Conservation (phyloP, 1,140 invertebrate species). For the Papilio polytes region DNA sequence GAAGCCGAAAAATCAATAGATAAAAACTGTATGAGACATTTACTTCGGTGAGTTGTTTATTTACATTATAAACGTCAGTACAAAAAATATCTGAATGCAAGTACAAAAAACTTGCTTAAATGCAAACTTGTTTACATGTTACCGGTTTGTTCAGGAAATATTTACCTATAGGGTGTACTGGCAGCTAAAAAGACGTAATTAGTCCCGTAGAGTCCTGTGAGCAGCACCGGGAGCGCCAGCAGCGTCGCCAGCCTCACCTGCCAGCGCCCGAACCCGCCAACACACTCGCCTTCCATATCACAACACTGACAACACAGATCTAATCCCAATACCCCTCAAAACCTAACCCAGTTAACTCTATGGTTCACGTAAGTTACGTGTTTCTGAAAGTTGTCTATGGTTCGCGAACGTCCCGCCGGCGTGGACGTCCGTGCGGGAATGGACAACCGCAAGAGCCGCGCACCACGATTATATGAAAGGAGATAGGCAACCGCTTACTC, state of each 20-base stretch:
- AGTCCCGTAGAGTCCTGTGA: slow-evolving; percentile 85
- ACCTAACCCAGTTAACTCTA: not conserved
- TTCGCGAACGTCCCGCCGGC: slow-evolving; percentile 52
- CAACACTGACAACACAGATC: not conserved
- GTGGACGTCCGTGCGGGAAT: slow-evolving; percentile 52
- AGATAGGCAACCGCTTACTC: slow-evolving; percentile 49
- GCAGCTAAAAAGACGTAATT: slow-evolving; percentile 87
- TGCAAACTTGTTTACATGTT: slow-evolving; percentile 1
- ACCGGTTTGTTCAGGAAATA: slow-evolving; percentile 10
- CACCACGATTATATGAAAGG: slow-evolving; percentile 52
- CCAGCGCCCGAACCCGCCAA: slow-evolving; percentile 68
- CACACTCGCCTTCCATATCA: slow-evolving; percentile 58
- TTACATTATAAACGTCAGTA: not conserved
- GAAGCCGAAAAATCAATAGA: too few relatives aligned
- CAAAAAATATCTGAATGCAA: not conserved
- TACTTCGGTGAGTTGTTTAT: too few relatives aligned
- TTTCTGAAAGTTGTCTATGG: not conserved
- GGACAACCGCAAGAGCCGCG: slow-evolving; percentile 40
- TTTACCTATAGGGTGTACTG: slow-evolving; percentile 71
- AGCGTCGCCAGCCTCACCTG: slow-evolving; percentile 72
- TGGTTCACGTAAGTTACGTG: not conserved
- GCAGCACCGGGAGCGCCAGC: slow-evolving; percentile 84
- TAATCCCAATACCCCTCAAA: not conserved
- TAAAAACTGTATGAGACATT: too few relatives aligned
- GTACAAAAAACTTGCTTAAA: slow-evolving; percentile 4